A percentile compares a stretch with the other conserved stretches of the same genome.
These are phyloP conservation scores for Catamblyrhynchus diadema DNA, from an alignment of 2,797 vertebrate genomes.

Conservation along the genomic window DNA sequence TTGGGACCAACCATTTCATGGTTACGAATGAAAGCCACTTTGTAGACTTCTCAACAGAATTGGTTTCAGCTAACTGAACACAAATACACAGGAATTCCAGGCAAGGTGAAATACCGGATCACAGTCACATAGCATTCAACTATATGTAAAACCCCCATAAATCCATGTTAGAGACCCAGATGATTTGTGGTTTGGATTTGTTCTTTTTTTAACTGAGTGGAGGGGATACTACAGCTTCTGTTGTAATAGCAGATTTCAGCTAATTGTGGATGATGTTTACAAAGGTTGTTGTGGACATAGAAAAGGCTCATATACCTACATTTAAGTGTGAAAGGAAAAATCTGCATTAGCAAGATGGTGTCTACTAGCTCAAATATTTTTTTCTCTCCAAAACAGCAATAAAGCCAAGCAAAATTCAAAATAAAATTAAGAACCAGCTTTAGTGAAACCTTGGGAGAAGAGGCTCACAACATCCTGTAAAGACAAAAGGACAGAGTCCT, in stretches of 20 bases:
- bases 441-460: neutral
- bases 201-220: neutral
- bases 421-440: neutral
- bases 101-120: neutral
- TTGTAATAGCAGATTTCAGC: neutral
- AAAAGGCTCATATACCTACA: neutral
- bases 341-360: neutral
- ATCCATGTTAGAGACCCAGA: neutral
- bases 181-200: neutral
- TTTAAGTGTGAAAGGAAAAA: neutral
- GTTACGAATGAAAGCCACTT: neutral
- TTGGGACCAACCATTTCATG: neutral
- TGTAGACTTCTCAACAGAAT: neutral
- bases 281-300: accelerated
- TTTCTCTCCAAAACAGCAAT: neutral
- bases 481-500: neutral
- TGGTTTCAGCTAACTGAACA: neutral
- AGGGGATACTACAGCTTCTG: neutral
- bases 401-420: neutral
- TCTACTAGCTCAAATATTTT: neutral
- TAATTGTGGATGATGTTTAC: neutral
- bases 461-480: neutral
- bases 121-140: neutral
- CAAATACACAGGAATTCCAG: neutral
- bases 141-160: neutral